Percentiles rank a stretch among this genome's conserved stretches.
Conservation (phyloP, 2,113 vertebrate genomes). For the Anser brachyrhynchus region DNA sequence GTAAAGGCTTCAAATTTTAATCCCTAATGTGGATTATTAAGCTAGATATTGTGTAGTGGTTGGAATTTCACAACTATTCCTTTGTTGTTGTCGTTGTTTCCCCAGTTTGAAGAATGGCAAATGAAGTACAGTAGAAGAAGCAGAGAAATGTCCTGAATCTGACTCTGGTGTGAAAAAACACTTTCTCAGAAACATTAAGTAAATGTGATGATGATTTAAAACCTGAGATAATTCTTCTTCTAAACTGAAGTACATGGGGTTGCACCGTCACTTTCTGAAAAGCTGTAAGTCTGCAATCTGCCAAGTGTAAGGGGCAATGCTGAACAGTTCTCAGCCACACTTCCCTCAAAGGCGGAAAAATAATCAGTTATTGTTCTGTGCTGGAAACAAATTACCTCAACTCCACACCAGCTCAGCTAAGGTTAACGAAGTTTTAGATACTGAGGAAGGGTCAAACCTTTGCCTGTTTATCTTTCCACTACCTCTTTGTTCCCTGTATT, state of each 20-base stretch:
- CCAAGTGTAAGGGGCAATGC: not conserved
- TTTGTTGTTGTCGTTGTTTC: not conserved
- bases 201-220: not conserved
- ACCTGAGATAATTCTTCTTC: not conserved
- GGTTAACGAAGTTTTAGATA: not conserved
- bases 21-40: not conserved
- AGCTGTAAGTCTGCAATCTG: not conserved
- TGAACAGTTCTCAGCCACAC: not conserved
- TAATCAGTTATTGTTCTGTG: not conserved
- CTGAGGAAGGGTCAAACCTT: not conserved
- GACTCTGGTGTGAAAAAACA: not conserved
- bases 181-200: not conserved
- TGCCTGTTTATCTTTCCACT: not conserved
- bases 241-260: not conserved
- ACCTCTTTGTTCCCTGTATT: not conserved
- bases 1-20: not conserved
- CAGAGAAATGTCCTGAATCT: not conserved
- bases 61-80: not conserved
- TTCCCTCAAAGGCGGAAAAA: not conserved
- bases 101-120: not conserved
- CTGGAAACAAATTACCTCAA: not conserved
- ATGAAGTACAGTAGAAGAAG: not conserved
- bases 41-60: not conserved
- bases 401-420: not conserved
- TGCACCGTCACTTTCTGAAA: not conserved